These are phyloP conservation scores for Triops longicaudatus DNA, from an alignment of 1,140 invertebrate genomes.

Conservation along the genomic window DNA sequence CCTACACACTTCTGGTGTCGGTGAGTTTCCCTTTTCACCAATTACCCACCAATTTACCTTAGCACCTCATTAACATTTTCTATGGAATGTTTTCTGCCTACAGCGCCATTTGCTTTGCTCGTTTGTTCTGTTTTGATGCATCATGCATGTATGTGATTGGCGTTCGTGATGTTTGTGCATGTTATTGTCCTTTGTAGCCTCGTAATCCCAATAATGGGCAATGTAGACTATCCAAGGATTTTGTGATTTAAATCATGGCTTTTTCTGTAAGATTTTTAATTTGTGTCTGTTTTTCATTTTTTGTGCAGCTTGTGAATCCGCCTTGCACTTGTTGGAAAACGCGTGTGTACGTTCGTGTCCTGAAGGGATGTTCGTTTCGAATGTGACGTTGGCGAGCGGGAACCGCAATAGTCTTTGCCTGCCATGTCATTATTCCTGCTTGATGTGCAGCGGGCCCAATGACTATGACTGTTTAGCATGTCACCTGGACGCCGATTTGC, in stretches of 20 bases:
- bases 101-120: neutral
- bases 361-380: slow-evolving; percentile 31
- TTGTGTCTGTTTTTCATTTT: slow-evolving; percentile 27
- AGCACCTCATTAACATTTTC: slow-evolving; percentile 1
- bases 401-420: slow-evolving; percentile 34
- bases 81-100: neutral
- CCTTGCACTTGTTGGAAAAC: slow-evolving; percentile 38
- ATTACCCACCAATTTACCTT: slow-evolving; percentile 9
- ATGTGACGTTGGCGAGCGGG: slow-evolving; percentile 27
- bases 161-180: neutral
- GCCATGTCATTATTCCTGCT: slow-evolving; percentile 52
- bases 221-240: slow-evolving; percentile 1
- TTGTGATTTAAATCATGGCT: neutral
- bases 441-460: slow-evolving; percentile 45
- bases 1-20: slow-evolving; percentile 5
- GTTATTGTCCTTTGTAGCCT: neutral
- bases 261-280: slow-evolving; percentile 16
- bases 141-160: neutral
- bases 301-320: slow-evolving; percentile 43
- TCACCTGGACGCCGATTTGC: slow-evolving; percentile 43
- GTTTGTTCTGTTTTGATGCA: neutral
- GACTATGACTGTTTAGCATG: slow-evolving; percentile 49
- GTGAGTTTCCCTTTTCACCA: neutral
- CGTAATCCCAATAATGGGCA: neutral
- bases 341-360: slow-evolving; percentile 43